A percentile compares a stretch with the other conserved stretches of the same genome.
Evolutionary conservation across 2,888 invertebrate genomes (phyloP).

Genomic region (Chydorus sphaericus): DNA sequence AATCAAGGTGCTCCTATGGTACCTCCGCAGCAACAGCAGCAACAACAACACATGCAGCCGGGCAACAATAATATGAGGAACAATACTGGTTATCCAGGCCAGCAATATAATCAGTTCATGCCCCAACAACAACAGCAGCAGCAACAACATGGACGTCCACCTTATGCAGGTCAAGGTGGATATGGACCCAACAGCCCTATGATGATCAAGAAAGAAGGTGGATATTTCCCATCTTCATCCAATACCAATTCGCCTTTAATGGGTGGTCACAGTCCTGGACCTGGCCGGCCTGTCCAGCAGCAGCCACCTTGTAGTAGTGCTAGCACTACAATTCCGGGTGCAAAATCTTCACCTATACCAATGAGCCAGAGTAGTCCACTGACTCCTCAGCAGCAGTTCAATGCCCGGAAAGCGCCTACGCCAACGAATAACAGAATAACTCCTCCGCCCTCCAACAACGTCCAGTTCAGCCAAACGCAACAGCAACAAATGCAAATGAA

Average conservation of each 20-base stretch:
- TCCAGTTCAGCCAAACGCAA: slow-evolving; percentile 77
- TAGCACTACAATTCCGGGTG: not conserved
- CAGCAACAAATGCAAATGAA: slow-evolving; percentile 74
- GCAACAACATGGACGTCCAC: not conserved
- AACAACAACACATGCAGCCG: slow-evolving; percentile 32
- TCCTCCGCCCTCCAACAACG: slow-evolving; percentile 26
- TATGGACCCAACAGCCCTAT: slow-evolving; percentile 10
- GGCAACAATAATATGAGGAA: not conserved
- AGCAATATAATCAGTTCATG: slow-evolving; percentile 13
- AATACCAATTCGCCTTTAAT: slow-evolving; percentile 23
- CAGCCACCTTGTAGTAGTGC: slow-evolving; percentile 10
- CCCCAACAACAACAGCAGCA: not conserved
- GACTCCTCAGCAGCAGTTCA: slow-evolving; percentile 4
- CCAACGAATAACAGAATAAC: slow-evolving; percentile 25
- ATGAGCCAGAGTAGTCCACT: slow-evolving; percentile 12
- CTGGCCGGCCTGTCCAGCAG: slow-evolving; percentile 19
- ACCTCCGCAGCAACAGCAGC: not conserved
- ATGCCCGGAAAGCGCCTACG: slow-evolving; percentile 19
- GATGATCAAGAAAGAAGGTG: slow-evolving; percentile 13
- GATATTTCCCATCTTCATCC: no score
- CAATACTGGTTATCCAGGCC: slow-evolving; percentile 14
- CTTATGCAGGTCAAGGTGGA: not conserved
- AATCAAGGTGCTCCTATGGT: not conserved
- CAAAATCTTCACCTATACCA: slow-evolving; percentile 12
- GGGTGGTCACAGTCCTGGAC: slow-evolving; percentile 20